These are phyloP conservation scores for Lates calcarifer DNA, from an alignment of 2,113 vertebrate genomes.

Conservation along the genomic window DNA sequence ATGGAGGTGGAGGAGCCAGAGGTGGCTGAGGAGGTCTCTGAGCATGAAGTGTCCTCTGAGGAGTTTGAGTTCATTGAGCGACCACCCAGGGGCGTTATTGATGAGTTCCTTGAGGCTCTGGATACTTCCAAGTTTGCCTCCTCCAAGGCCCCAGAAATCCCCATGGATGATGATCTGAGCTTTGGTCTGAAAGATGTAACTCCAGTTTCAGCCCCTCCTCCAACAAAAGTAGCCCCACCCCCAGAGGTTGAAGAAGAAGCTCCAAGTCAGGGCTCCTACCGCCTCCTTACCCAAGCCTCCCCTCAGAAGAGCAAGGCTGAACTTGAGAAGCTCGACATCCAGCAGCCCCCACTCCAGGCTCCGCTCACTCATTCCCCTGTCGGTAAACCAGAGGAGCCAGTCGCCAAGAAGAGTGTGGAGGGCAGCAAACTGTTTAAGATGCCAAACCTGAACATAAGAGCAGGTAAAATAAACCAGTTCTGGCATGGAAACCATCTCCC, in stretches of 20 bases:
- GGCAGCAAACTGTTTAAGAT: conserved; percentile 69
- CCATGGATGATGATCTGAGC: conserved; percentile 74
- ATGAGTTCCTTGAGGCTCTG: conserved; percentile 85
- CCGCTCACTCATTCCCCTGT: conserved; percentile 53
- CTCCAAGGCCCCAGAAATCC: conserved; percentile 74
- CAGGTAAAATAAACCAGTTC: conserved; percentile 81
- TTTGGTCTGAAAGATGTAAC: conserved; percentile 58
- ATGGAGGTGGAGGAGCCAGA: conserved; percentile 77
- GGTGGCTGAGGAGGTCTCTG: conserved; percentile 79
- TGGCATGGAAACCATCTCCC: conserved; percentile 65
- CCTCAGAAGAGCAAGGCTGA: conserved; percentile 80
- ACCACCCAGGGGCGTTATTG: conserved; percentile 80
- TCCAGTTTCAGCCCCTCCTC: background rate
- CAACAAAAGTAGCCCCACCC: conserved; percentile 6
- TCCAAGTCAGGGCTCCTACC: conserved; percentile 73
- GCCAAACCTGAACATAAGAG: conserved; percentile 74
- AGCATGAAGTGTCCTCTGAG: conserved; percentile 85
- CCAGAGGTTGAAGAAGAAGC: conserved; percentile 49
- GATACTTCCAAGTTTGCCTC: conserved; percentile 81
- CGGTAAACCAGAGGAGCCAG: conserved; percentile 57
- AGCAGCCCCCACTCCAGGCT: conserved; percentile 55
- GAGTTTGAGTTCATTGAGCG: conserved; percentile 87
- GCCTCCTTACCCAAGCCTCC: conserved; percentile 74
- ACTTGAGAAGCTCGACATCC: conserved; percentile 74
- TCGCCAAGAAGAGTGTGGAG: conserved; percentile 56